These are phyloP conservation scores for Mystacides longicornis DNA, from an alignment of 2,888 invertebrate species.

Conservation along the genomic window DNA sequence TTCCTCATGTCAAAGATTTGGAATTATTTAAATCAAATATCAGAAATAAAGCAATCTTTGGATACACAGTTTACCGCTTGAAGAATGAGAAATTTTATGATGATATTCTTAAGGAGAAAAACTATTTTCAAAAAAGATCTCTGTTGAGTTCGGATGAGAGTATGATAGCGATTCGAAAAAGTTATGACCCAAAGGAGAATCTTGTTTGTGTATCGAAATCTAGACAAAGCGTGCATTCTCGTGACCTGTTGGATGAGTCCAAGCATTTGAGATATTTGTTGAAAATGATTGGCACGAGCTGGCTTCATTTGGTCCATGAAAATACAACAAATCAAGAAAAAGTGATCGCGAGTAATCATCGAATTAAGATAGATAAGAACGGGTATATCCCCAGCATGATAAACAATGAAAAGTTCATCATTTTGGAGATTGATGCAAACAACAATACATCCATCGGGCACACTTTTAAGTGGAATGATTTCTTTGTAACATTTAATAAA, in stretches of 20 bases:
- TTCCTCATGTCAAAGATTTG: background rate
- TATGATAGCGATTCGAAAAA: too few relatives aligned
- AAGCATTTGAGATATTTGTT: background rate
- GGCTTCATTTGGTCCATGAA: background rate
- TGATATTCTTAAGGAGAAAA: background rate
- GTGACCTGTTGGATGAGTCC: background rate
- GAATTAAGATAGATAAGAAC: background rate
- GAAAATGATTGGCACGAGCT: background rate
- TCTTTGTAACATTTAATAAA: background rate
- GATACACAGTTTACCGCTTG: background rate
- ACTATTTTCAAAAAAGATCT: background rate
- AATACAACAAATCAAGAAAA: background rate
- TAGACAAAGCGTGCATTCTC: background rate
- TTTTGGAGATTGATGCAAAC: background rate
- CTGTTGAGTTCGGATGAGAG: background rate
- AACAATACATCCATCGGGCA: background rate
- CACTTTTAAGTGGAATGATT: background rate
- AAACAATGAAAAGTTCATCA: background rate
- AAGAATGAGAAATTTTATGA: background rate
- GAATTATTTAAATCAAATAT: background rate
- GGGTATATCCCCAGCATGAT: background rate
- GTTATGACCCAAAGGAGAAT: background rate
- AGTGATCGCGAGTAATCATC: background rate
- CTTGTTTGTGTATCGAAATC: background rate
- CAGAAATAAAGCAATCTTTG: background rate